Percentiles rank a stretch among this genome's conserved stretches.
phyloP scores from a whole-genome alignment of 2,888 invertebrate genomes.

The Phasia obesa region DNA sequence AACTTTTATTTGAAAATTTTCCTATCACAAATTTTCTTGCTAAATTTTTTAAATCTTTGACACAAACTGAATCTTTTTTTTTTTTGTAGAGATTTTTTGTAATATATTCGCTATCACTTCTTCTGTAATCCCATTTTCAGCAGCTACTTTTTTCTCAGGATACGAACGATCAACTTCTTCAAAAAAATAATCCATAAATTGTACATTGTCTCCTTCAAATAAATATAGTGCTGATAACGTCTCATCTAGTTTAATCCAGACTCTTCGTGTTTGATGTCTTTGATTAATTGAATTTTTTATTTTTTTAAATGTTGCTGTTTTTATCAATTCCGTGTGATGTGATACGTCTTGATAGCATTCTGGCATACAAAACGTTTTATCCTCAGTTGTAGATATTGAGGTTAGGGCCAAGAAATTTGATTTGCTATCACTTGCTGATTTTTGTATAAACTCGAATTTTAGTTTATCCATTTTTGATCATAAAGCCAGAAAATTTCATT shows the following conservation, averaged over 20 bases:
- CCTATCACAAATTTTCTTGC: constrained; percentile 47
- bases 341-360: constrained; percentile 17
- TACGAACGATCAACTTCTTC: constrained; percentile 21
- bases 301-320: not conserved
- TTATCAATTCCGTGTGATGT: not conserved
- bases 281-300: constrained; percentile 25
- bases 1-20: constrained; percentile 41
- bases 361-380: constrained; percentile 38
- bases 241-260: constrained; percentile 42
- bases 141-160: constrained; percentile 3
- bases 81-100: not conserved
- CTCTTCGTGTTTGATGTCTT: constrained; percentile 48
- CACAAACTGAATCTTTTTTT: not conserved
- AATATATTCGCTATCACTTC: constrained; percentile 12
- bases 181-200: constrained; percentile 31
- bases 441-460: constrained; percentile 12
- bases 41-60: constrained; percentile 17
- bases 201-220: constrained; percentile 41
- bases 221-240: constrained; percentile 26
- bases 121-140: constrained; percentile 23
- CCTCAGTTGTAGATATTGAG: constrained; percentile 26
- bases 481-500: constrained; percentile 39
- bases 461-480: constrained; percentile 22
- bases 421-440: constrained; percentile 21
- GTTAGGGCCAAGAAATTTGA: constrained; percentile 32